Evolutionary conservation across 2,113 vertebrate species (phyloP).

Genomic region (Baryphthengus martii): DNA sequence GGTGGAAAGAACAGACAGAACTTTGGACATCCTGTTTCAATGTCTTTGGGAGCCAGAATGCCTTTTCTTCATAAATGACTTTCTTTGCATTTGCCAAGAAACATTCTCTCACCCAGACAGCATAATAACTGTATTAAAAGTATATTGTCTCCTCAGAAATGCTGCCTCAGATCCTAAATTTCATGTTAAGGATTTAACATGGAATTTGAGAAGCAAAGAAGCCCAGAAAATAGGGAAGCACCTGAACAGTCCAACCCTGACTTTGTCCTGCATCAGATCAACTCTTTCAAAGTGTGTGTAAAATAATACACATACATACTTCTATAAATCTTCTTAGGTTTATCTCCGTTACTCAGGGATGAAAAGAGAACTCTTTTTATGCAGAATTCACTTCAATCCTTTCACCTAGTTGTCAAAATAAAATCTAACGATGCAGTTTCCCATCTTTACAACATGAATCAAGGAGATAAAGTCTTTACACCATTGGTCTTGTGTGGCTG

Average conservation of each 20-base stretch:
- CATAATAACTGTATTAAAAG: neutral
- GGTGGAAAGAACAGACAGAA: constrained; percentile 23
- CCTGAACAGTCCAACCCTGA: neutral
- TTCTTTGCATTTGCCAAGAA: constrained; percentile 14
- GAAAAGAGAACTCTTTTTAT: neutral
- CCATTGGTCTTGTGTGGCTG: neutral
- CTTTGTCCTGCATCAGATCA: neutral
- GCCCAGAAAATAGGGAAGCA: neutral
- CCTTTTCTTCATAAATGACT: neutral
- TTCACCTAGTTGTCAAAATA: constrained; percentile 41
- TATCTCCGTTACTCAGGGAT: neutral
- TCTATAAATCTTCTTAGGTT: neutral
- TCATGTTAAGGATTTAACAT: neutral
- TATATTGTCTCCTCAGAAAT: neutral
- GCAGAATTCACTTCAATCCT: constrained; percentile 20
- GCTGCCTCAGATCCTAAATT: neutral
- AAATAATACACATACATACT: neutral
- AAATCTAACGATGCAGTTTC: constrained; percentile 21
- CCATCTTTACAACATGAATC: neutral
- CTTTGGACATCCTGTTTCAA: constrained; percentile 14
- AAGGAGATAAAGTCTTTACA: constrained; percentile 1
- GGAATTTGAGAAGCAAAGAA: neutral
- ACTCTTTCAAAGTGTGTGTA: neutral
- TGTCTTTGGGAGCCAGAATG: neutral
- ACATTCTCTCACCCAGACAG: neutral